phyloP scores from a whole-genome alignment of 2,113 vertebrate species.

The Kryptolebias marmoratus region DNA sequence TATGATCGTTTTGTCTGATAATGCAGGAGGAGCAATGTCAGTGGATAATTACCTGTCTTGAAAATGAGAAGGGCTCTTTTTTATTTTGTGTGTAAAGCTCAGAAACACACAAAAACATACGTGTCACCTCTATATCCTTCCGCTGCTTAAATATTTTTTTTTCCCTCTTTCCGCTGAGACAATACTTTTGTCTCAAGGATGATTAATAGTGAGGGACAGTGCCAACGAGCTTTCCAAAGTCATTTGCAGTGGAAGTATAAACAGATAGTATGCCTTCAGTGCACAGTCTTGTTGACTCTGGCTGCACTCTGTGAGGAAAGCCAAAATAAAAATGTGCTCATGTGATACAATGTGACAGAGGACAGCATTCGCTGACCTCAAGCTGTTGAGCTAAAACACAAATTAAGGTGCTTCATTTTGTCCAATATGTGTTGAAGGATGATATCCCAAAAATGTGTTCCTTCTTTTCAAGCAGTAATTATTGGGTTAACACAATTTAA shows the following conservation, averaged over 20 bases:
- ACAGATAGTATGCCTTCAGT: slow-evolving; percentile 52
- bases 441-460: not conserved
- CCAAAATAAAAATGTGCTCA: slow-evolving; percentile 15
- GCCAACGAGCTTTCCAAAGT: slow-evolving; percentile 62
- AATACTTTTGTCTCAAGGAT: slow-evolving; percentile 46
- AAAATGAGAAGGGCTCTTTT: slow-evolving; percentile 20
- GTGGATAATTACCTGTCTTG: slow-evolving; percentile 52
- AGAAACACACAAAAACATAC: slow-evolving; percentile 31
- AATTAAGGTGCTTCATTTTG: slow-evolving; percentile 43
- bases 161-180: slow-evolving; percentile 12
- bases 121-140: not conserved
- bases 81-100: slow-evolving; percentile 12
- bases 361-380: slow-evolving; percentile 48
- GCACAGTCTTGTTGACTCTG: slow-evolving; percentile 24
- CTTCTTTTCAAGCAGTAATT: slow-evolving; percentile 11
- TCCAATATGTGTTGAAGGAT: slow-evolving; percentile 2
- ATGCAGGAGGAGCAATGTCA: slow-evolving; percentile 26
- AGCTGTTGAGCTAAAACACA: slow-evolving; percentile 33
- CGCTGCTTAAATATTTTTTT: not conserved
- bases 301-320: slow-evolving; percentile 7
- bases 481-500: not conserved
- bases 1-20: slow-evolving; percentile 36
- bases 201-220: slow-evolving; percentile 63
- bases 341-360: slow-evolving; percentile 52
- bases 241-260: slow-evolving; percentile 57